Evolutionary conservation across 2,113 vertebrate genomes (phyloP).

Genomic region (Poicephalus meyeri): DNA sequence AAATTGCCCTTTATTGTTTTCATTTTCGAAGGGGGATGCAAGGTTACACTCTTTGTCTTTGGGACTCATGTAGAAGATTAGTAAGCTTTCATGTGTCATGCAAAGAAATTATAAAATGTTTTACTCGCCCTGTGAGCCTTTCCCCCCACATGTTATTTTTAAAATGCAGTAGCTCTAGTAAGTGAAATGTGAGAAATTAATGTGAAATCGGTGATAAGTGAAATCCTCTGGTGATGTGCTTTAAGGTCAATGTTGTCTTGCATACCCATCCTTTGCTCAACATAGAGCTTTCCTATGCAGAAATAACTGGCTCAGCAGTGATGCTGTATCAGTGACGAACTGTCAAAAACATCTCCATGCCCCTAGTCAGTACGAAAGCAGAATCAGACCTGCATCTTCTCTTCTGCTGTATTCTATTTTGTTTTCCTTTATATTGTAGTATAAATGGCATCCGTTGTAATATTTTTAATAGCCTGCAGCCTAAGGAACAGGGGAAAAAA

Average conservation of each 20-base stretch:
- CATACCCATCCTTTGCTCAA: neutral
- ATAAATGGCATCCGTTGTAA: neutral
- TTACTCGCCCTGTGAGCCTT: neutral
- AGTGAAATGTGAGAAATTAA: neutral
- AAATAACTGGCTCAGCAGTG: neutral
- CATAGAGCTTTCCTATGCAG: neutral
- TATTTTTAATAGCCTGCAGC: neutral
- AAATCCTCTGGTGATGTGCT: neutral
- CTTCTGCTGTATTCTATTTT: neutral
- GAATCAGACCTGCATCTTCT: neutral
- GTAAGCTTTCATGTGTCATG: too few species aligned
- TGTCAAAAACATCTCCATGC: neutral
- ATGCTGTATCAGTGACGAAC: neutral
- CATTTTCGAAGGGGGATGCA: neutral
- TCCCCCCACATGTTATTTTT: accelerated
- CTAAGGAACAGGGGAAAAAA: neutral
- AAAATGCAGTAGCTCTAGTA: neutral
- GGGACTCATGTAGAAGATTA: too few species aligned
- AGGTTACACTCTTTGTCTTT: too few species aligned
- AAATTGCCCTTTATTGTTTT: neutral
- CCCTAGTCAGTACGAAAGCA: accelerated
- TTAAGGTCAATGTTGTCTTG: neutral
- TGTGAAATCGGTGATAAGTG: neutral
- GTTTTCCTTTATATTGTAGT: neutral
- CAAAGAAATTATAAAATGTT: neutral